Evolutionary conservation across 2,888 invertebrate genomes (phyloP).

Genomic region (Drosophila melanosoma): DNA sequence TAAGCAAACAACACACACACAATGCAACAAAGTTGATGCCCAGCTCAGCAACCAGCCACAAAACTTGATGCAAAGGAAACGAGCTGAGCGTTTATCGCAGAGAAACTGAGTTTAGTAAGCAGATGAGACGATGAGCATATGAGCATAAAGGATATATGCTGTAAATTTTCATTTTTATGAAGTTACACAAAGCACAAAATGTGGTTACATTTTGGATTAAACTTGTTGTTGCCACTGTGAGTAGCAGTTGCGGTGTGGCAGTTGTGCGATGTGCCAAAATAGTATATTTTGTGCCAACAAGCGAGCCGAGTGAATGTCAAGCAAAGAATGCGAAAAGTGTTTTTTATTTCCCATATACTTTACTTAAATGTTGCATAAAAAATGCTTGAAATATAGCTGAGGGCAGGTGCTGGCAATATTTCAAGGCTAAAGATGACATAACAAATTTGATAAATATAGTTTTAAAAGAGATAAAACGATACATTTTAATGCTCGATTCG

Average conservation of each 20-base stretch:
- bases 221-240: slow-evolving; percentile 19
- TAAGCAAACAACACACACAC: slow-evolving; percentile 13
- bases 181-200: slow-evolving; percentile 78
- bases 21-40: slow-evolving; percentile 72
- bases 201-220: slow-evolving; percentile 80
- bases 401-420: slow-evolving; percentile 6
- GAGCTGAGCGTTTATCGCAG: slow-evolving; percentile 67
- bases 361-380: slow-evolving; percentile 16
- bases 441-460: background rate
- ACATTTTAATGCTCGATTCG: too few relatives aligned
- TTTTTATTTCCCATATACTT: slow-evolving; percentile 1
- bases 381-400: slow-evolving; percentile 15
- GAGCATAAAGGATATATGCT: slow-evolving; percentile 78
- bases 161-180: slow-evolving; percentile 82
- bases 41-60: slow-evolving; percentile 62
- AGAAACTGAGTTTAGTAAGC: slow-evolving; percentile 40
- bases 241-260: slow-evolving; percentile 13
- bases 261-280: slow-evolving; percentile 14
- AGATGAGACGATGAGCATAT: slow-evolving; percentile 56
- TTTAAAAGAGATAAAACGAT: background rate
- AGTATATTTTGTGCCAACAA: slow-evolving; percentile 30
- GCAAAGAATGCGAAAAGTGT: slow-evolving; percentile 44
- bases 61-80: slow-evolving; percentile 68
- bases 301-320: slow-evolving; percentile 37
- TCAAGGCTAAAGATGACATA: slow-evolving; percentile 17